Base-by-base conservation (phyloP, 2,797 vertebrate species). In the Cercopithecus mitis region DNA sequence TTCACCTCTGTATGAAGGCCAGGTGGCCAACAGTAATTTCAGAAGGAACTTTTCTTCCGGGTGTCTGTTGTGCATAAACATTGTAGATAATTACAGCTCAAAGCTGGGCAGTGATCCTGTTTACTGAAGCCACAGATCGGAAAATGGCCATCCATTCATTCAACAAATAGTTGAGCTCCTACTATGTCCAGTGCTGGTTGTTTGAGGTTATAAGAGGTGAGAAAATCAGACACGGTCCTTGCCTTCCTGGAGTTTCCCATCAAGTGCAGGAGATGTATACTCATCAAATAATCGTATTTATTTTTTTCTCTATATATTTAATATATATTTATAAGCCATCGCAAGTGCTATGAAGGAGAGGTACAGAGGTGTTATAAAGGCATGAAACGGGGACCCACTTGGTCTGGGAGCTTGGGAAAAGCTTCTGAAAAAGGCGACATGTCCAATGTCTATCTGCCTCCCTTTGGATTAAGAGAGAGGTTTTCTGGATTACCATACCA, bases 11-110 rank as follows among this genome's bases (percentile, higher is more conserved):
- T 33, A 8, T 22, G 27, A 93, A 91, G 41, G 47, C 61, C 72
- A 90, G 47, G 84, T 81, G 50, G 33, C 83, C 88, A 73, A 41
- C 3, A 93, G 36, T 95, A 83, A 96, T 90, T 95, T 94, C 55
- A 95, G 41, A 7, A 87, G 80, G 80, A 84, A 80, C 47, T 95
- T 94, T 72, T 84, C 84, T 76, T 97, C 43, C 11, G 14, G 36
- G 41, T 83, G 36, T 96, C 86, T 95, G 43, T 30, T 73, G 10
- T 58, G 7, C 39, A 27, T 73, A 67, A 94, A 88, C 77, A 52
- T 88, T 67, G 39, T 55, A 87, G 36, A 55, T 86, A 89, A 83
- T 73, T 73, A 91, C 25, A 90, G 36, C 80, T 72, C 10, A 61
- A 87, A 94, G 77, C 43, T 73, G 67, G 67, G 45, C 57, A 20